A percentile compares a stretch with the other conserved stretches of the same genome.
Conservation (phyloP, 2,797 vertebrate genomes). For the Phalanger gymnotis region DNA sequence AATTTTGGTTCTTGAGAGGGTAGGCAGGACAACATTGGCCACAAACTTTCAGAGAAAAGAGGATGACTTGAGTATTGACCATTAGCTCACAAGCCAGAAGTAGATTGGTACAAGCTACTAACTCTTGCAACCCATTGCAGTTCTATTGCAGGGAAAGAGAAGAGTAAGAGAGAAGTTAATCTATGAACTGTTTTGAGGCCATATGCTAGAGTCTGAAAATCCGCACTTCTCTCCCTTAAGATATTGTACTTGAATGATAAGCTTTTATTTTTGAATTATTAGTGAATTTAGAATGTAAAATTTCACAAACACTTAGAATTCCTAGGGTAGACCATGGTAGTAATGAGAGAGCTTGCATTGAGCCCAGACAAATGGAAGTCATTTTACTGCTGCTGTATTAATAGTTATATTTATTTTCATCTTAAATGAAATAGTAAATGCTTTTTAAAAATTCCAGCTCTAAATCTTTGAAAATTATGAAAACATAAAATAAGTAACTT, state of each 20-base stretch:
- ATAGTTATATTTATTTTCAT: not conserved
- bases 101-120: not conserved
- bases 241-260: not conserved
- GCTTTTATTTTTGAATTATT: not conserved
- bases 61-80: not conserved
- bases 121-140: not conserved
- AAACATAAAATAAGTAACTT: not conserved
- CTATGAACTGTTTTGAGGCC: not conserved
- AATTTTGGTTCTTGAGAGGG: not conserved
- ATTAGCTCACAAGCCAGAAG: not conserved
- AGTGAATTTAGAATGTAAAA: not conserved
- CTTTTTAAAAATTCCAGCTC: not conserved
- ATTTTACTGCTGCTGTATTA: not conserved
- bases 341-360: not conserved
- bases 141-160: not conserved
- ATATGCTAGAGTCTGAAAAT: not conserved
- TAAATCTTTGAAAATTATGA: not conserved
- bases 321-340: not conserved
- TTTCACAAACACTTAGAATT: not conserved
- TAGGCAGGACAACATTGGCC: not conserved
- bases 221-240: not conserved
- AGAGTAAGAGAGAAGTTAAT: not conserved
- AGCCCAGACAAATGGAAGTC: not conserved
- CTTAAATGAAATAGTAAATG: constrained; percentile 1
- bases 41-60: not conserved